Evolutionary conservation across 1,140 invertebrate species (phyloP), one percentile per base, ranked within the genome.

Genomic region (Coenobita brevimanus): DNA sequence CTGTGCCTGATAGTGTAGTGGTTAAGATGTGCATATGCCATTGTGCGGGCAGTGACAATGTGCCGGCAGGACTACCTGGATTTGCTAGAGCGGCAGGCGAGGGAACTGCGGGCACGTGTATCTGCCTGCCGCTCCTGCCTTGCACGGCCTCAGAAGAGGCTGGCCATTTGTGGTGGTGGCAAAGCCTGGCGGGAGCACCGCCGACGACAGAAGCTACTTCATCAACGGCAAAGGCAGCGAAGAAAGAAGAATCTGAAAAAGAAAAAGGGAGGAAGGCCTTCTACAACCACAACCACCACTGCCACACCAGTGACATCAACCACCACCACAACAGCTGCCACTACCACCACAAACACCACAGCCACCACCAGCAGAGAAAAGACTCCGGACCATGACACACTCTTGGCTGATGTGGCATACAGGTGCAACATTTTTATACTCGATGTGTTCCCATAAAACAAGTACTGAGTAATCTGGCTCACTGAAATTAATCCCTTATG

Each of bases 141-240:
- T n/a, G 30, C 78, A 3, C 50, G 71, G 21, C 69, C 78, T 1
- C 86, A 89, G 60, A 62, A 76, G 27, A 83, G 41, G 67, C 30
- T 76, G 24, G 43, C 88, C n/a, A 82, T 33, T 2, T 90, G 90
- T 30, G 90, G 90, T n/a, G 90, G 87, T 43, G 90, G 90, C 4
- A 24, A 71, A 30, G 78, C 88, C 33, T 90, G 90, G 90, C 38
- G 90, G 38, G 87, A 89, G 27, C 75, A 83, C 83, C 67, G 88
- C n/a, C 76, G 84, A 3, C 62, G 88, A 21, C 64, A 88, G 43
- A 88, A 82, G 60, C 46, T 50, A 50, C 46, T 6, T 50, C 46
- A 50, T 17, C 46, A 50, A 50, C 6, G 17, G 17, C 6, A 50
- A 50, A 50, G 6, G 46, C 46, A 17, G 6, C 46, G 46, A 64